Conservation (phyloP, 64 coral and sea anemone species). For the Montipora cactus region DNA sequence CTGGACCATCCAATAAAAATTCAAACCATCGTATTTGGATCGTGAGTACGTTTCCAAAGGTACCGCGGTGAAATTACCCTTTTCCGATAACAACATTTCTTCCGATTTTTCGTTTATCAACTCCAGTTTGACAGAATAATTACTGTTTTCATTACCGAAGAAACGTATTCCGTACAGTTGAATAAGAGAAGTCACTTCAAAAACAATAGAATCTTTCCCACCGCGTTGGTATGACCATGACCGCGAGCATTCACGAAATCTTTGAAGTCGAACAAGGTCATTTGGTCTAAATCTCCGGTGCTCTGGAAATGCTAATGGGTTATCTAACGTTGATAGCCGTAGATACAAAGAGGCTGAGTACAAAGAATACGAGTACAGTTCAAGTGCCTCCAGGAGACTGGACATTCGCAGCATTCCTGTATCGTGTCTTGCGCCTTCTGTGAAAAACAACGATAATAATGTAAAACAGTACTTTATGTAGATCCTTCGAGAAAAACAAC, state of each 20-base stretch:
- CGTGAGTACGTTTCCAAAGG: not conserved
- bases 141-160: not conserved
- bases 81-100: not conserved
- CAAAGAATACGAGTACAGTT: too few relatives aligned
- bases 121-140: slow-evolving; percentile 5
- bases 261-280: not conserved
- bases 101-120: not conserved
- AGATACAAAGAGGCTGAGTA: too few relatives aligned
- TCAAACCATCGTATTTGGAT: not conserved
- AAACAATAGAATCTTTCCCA: not conserved
- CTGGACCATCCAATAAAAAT: not conserved
- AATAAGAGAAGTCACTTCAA: not conserved
- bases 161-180: slow-evolving; percentile 5
- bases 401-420: too few relatives aligned
- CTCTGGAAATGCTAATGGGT: slow-evolving; percentile 20
- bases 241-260: not conserved
- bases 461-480: too few relatives aligned
- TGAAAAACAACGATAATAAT: too few relatives aligned
- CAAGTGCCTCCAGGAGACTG: too few relatives aligned
- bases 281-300: not conserved
- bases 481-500: too few relatives aligned
- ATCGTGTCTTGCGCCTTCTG: too few relatives aligned
- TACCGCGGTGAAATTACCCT: slow-evolving; percentile 11
- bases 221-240: slow-evolving; percentile 4
- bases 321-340: not conserved